These are phyloP conservation scores for Urocitellus parryii DNA, from an alignment of 2,113 vertebrate species.

Conservation along the genomic window DNA sequence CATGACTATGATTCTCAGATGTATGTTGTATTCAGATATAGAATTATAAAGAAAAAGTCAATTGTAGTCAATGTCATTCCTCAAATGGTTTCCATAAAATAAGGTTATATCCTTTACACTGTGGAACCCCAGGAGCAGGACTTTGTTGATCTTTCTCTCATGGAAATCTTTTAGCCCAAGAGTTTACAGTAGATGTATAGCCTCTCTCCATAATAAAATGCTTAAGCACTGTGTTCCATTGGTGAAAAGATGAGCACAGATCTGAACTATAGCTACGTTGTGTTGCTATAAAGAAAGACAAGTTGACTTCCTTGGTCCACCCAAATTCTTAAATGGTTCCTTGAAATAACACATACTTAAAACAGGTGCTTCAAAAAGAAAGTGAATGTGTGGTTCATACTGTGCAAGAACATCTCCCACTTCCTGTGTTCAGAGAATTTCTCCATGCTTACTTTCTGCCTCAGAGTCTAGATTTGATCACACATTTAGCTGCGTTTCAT, in stretches of 20 bases:
- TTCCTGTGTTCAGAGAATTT: not conserved
- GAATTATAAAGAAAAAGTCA: not conserved
- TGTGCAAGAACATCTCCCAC: not conserved
- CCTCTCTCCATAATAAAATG: not conserved
- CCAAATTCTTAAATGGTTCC: not conserved
- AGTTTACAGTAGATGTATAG: accelerated
- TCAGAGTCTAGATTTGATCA: not conserved
- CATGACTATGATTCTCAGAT: not conserved
- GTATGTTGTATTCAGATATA: not conserved
- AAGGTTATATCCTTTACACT: not conserved
- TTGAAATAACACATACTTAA: not conserved
- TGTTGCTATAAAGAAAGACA: not conserved
- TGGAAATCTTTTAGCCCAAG: not conserved
- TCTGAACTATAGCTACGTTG: not conserved
- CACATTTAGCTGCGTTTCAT: not conserved
- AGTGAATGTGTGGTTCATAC: not conserved
- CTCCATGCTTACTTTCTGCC: not conserved
- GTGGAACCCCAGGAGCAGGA: not conserved
- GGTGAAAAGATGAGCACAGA: not conserved
- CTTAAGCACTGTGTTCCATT: not conserved
- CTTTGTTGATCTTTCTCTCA: not conserved
- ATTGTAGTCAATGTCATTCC: not conserved
- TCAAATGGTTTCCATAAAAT: not conserved
- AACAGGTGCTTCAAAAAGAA: not conserved
- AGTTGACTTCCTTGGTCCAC: not conserved